Base-by-base conservation (phyloP, 1,140 invertebrate genomes). In the Eriosoma lanigerum region DNA sequence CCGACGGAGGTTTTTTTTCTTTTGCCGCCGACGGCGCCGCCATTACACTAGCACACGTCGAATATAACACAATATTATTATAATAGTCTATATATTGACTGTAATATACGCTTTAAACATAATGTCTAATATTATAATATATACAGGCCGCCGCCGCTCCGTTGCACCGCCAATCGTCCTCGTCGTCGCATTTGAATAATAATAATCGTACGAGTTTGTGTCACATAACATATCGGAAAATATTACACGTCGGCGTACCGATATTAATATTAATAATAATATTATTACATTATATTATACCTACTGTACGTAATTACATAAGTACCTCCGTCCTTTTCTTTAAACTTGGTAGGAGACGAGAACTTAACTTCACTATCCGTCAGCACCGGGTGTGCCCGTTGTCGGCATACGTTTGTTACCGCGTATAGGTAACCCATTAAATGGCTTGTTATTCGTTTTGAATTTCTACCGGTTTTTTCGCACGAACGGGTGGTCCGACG, bases 141-240 rank as follows among this genome's bases (percentile, higher is more conserved):
- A 58, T 26, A 24, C 54, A 26, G 6, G 60, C 60, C 62, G 62
- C 32, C 62, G 17, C n/a, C n/a, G n/a, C n/a, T n/a, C n/a, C n/a
- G n/a, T n/a, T n/a, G n/a, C n/a, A n/a, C n/a, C n/a, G n/a, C n/a
- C n/a, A n/a, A n/a, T n/a, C n/a, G n/a, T n/a, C n/a, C n/a, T 29
- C 12, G 21, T 32, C 32, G 8, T 38, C 32, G 32, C 3, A 38
- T 38, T 38, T 38, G 8, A 21, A 26, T 60, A 62, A 62, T 32
- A 62, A 62, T 32, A 29, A 26, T 62, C 15, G 26, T 62, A 32
- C 58, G 62, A n/a, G 62, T 66, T 19, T 38, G 64, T 68, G 66
- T 70, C 66, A 50, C 66, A 70, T 70, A 70, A 70, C 66, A 24
- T 70, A 70, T 70, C 66, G 66, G 21, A 70, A 70, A 70, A 70